These are phyloP conservation scores for Ectemnius cavifrons DNA, from an alignment of 2,888 invertebrate genomes.

Conservation along the genomic window DNA sequence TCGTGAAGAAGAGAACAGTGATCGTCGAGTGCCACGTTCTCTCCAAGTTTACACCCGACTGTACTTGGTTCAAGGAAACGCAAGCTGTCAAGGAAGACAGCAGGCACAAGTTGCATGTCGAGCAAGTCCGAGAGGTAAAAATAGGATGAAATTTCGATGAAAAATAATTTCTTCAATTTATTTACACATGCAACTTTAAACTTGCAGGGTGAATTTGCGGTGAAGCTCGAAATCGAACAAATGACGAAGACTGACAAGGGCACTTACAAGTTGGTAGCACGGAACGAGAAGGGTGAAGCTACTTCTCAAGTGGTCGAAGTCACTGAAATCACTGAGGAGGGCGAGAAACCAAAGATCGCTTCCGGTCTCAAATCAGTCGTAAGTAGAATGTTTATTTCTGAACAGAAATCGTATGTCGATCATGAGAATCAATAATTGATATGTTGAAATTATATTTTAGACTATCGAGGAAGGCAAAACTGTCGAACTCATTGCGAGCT, in stretches of 20 bases:
- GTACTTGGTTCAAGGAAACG: conserved; percentile 95
- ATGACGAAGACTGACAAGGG: conserved; percentile 91
- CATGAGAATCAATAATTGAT: neutral
- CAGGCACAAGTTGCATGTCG: conserved; percentile 87
- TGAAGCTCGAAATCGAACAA: conserved; percentile 93
- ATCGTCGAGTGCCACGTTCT: conserved; percentile 96
- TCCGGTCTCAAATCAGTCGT: conserved; percentile 88
- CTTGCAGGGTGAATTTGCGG: conserved; percentile 90
- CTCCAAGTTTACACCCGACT: conserved; percentile 94
- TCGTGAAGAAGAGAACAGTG: conserved; percentile 94
- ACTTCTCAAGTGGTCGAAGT: conserved; percentile 93
- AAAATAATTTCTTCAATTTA: neutral
- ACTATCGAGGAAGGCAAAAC: conserved; percentile 86
- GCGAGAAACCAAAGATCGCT: conserved; percentile 89
- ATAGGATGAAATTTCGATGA: conserved; percentile 46
- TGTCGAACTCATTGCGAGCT: conserved; percentile 87
- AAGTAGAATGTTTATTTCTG: conserved; percentile 73
- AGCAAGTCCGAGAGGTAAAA: conserved; percentile 87
- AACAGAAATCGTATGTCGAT: neutral
- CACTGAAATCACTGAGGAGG: conserved; percentile 88
- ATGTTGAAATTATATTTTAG: conserved; percentile 70
- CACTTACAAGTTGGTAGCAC: conserved; percentile 92
- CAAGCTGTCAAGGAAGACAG: conserved; percentile 88
- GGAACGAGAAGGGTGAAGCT: conserved; percentile 95
- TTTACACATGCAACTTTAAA: too few species aligned